Evolutionary conservation across 2,113 vertebrate species (phyloP).

Genomic region (Neogale vison): DNA sequence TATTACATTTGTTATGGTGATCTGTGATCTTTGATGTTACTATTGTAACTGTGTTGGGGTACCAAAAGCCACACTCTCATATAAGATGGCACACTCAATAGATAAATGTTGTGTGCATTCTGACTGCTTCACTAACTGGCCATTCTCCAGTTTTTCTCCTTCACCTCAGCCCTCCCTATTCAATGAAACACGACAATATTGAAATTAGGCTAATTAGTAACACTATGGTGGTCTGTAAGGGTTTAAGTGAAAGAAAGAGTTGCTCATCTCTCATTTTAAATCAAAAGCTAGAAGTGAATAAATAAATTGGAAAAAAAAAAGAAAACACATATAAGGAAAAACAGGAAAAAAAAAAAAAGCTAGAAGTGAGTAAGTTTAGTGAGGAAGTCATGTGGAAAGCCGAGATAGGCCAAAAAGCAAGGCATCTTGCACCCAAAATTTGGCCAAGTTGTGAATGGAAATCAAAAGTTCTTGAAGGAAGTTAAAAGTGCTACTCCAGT

Average conservation of each 20-base stretch:
- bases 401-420: not conserved
- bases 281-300: not conserved
- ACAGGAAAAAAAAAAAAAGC: not conserved
- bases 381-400: not conserved
- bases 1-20: not conserved
- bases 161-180: not conserved
- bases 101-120: not conserved
- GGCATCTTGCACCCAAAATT: not conserved
- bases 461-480: not conserved
- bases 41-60: not conserved
- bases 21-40: not conserved
- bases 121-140: not conserved
- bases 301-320: too few relatives aligned
- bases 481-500: not conserved
- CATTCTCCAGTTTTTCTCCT: not conserved
- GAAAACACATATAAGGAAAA: too few relatives aligned
- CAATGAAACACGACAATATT: not conserved
- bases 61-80: not conserved
- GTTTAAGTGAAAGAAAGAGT: not conserved
- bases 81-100: not conserved
- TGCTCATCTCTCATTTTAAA: not conserved
- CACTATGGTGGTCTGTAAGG: not conserved
- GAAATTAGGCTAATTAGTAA: not conserved
- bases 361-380: not conserved
- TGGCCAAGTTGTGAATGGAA: not conserved